Evolutionary conservation across 2,888 invertebrate species (phyloP).

Genomic region (Rhogogaster chlorosoma): DNA sequence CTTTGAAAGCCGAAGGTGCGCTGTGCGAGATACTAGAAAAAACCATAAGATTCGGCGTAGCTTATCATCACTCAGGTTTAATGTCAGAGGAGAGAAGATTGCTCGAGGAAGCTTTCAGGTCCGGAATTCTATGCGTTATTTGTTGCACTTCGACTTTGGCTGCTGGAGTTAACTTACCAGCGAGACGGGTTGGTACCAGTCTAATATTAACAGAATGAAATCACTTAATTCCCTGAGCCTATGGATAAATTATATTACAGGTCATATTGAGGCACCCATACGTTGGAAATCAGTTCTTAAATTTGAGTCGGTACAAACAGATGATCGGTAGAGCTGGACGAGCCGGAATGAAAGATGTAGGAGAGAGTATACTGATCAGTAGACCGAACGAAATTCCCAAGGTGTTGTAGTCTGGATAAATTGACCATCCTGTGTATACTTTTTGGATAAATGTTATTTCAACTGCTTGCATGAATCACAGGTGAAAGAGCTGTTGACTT

Average conservation of each 20-base stretch:
- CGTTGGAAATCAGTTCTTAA: constrained; percentile 87
- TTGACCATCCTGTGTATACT: background rate
- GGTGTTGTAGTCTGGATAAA: constrained; percentile 65
- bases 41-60: constrained; percentile 90
- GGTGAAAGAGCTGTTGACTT: constrained; percentile 81
- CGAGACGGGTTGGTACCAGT: constrained; percentile 83
- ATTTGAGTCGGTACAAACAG: constrained; percentile 92
- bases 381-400: constrained; percentile 81
- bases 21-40: constrained; percentile 84
- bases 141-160: constrained; percentile 98
- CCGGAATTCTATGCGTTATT: constrained; percentile 91
- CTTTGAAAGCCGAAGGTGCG: constrained; percentile 84
- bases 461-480: constrained; percentile 56
- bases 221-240: background rate
- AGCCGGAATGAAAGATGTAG: constrained; percentile 90
- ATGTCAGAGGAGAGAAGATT: constrained; percentile 92
- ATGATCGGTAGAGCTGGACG: constrained; percentile 98
- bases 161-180: constrained; percentile 98
- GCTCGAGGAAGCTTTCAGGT: constrained; percentile 91
- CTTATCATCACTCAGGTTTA: constrained; percentile 96
- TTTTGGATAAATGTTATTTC: background rate
- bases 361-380: constrained; percentile 94
- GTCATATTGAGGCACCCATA: constrained; percentile 92
- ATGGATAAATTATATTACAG: constrained; percentile 63
- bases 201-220: constrained; percentile 8